Evolutionary conservation across 2,888 invertebrate species (phyloP).

Genomic region (Ariolimax columbianus): DNA sequence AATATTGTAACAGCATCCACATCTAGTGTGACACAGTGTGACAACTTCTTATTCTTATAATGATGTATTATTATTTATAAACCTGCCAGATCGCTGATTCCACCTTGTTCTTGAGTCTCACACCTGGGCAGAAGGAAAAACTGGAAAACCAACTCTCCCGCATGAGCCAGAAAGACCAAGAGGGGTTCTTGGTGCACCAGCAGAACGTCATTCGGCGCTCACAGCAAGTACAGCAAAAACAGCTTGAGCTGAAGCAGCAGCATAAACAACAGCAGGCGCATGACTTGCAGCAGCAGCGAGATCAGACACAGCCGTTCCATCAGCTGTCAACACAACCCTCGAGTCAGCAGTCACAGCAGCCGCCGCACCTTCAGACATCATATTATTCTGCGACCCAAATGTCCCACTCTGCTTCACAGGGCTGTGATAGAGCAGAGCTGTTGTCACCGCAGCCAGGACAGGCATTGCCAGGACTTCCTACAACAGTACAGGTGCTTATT

Average conservation of each 20-base stretch:
- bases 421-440: background rate
- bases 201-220: slow-evolving; percentile 42
- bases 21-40: no score
- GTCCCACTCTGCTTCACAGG: background rate
- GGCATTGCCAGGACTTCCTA: background rate
- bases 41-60: no score
- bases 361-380: background rate
- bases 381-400: no score
- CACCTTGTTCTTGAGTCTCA: slow-evolving; percentile 43
- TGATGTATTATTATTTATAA: no score
- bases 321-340: background rate
- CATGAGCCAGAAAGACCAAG: slow-evolving; percentile 47
- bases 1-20: no score
- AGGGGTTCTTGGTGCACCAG: slow-evolving; percentile 44
- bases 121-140: slow-evolving; percentile 36
- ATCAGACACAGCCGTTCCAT: slow-evolving; percentile 1
- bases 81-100: slow-evolving; percentile 49
- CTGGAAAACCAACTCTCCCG: slow-evolving; percentile 39
- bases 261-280: background rate
- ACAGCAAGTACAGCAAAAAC: slow-evolving; percentile 37
- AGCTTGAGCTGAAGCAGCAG: background rate
- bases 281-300: background rate
- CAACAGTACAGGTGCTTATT: slow-evolving; percentile 5
- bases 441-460: background rate
- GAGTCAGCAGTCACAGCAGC: background rate